phyloP scores from a whole-genome alignment of 2,888 invertebrate genomes.

The Glyphotaelius pellucidus region DNA sequence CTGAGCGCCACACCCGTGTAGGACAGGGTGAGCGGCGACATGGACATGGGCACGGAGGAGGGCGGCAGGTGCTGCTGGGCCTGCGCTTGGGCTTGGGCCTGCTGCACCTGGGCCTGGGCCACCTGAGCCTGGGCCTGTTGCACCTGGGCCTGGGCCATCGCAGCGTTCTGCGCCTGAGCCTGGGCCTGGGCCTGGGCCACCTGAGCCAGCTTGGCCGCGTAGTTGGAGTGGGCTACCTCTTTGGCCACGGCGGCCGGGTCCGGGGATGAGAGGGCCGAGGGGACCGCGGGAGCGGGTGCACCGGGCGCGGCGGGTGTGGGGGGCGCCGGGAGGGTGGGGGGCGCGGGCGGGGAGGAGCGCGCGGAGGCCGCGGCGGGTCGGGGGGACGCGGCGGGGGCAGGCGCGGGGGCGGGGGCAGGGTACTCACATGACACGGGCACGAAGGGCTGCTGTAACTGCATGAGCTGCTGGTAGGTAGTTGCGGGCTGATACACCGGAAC shows the following conservation, averaged over 20 bases:
- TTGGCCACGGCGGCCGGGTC: slow-evolving; percentile 82
- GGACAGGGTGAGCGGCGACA: slow-evolving; percentile 74
- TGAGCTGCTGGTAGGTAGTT: slow-evolving; percentile 95
- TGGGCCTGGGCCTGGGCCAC: slow-evolving; percentile 67
- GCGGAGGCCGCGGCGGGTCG: slow-evolving; percentile 66
- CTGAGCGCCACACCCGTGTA: slow-evolving; percentile 85
- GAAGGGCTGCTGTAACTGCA: slow-evolving; percentile 95
- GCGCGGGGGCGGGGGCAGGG: slow-evolving; percentile 83
- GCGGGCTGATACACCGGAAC: slow-evolving; percentile 97
- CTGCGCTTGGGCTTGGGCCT: slow-evolving; percentile 29
- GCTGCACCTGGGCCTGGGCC: slow-evolving; percentile 71
- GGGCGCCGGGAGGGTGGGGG: slow-evolving; percentile 69
- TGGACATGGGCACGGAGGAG: slow-evolving; percentile 57
- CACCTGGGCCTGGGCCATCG: slow-evolving; percentile 88
- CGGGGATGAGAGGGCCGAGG: slow-evolving; percentile 70
- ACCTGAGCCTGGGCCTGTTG: slow-evolving; percentile 88
- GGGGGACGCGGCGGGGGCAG: slow-evolving; percentile 70
- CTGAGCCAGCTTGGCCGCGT: slow-evolving; percentile 76
- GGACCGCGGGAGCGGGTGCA: slow-evolving; percentile 71
- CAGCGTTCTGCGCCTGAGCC: slow-evolving; percentile 68
- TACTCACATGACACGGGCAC: slow-evolving; percentile 99
- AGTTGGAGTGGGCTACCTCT: slow-evolving; percentile 91
- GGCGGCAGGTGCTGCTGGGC: slow-evolving; percentile 40
- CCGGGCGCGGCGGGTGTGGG: slow-evolving; percentile 72
- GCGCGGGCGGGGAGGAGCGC: slow-evolving; percentile 65